Percentiles rank a stretch among this genome's conserved stretches.
Conservation (phyloP, 1,140 invertebrate species). For the Galendromus occidentalis region DNA sequence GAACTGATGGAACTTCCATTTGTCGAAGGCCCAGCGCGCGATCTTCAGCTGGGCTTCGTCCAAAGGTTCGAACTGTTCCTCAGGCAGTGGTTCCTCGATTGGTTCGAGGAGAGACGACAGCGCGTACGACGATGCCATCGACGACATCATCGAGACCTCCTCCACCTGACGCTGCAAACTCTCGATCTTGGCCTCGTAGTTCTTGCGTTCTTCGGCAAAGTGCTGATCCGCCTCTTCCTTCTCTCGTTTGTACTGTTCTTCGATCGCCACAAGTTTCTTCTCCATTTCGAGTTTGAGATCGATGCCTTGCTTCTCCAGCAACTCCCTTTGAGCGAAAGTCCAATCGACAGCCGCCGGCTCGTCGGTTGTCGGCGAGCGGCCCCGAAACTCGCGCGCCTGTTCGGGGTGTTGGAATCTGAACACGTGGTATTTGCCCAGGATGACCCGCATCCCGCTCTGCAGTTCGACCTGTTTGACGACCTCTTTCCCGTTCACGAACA, state of each 20-base stretch:
- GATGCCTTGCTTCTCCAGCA: constrained; percentile 92
- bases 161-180: constrained; percentile 92
- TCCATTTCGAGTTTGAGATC: constrained; percentile 98
- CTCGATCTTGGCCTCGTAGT: constrained; percentile 91
- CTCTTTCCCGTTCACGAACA: constrained; percentile 87
- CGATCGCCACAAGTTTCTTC: constrained; percentile 68
- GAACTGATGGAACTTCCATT: constrained; percentile 98
- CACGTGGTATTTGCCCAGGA: constrained; percentile 94
- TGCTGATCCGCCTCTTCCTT: constrained; percentile 88
- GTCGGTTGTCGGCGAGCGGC: not conserved
- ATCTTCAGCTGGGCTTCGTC: constrained; percentile 35
- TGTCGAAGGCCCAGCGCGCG: constrained; percentile 31
- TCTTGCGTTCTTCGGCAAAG: constrained; percentile 93
- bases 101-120: constrained; percentile 27
- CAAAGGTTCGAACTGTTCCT: constrained; percentile 64
- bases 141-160: constrained; percentile 93
- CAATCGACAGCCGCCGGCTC: constrained; percentile 64
- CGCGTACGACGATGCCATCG: constrained; percentile 80
- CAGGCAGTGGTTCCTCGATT: constrained; percentile 23
- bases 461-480: constrained; percentile 59
- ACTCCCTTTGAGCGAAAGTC: constrained; percentile 93
- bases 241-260: constrained; percentile 89
- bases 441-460: constrained; percentile 83
- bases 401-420: constrained; percentile 95
- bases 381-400: constrained; percentile 33